Evolutionary conservation across 2,797 vertebrate species (phyloP).

Genomic region (Semaprochilodus insignis): DNA sequence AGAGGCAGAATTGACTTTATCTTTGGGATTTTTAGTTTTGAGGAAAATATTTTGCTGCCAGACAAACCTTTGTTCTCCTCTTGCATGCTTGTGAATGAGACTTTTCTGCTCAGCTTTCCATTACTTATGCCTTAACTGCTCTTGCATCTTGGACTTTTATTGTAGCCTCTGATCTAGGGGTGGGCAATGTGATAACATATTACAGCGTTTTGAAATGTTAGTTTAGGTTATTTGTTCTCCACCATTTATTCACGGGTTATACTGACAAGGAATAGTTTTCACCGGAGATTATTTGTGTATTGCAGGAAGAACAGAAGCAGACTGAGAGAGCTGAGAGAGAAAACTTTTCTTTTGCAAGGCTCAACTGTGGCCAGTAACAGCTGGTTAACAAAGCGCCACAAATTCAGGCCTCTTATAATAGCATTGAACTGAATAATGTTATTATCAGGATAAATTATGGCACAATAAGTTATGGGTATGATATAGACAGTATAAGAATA

Average conservation of each 20-base stretch:
- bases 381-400: too few species aligned
- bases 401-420: too few species aligned
- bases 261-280: too few species aligned
- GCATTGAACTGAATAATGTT: neutral
- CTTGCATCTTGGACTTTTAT: neutral
- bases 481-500: neutral
- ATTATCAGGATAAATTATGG: neutral
- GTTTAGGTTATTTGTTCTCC: too few species aligned
- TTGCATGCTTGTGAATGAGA: neutral
- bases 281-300: too few species aligned
- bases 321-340: too few species aligned
- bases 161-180: neutral
- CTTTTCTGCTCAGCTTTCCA: neutral
- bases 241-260: too few species aligned
- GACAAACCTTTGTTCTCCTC: neutral
- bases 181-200: neutral
- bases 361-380: too few species aligned
- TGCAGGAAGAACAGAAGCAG: too few species aligned
- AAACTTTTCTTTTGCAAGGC: too few species aligned
- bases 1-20: neutral
- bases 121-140: neutral
- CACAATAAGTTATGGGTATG: neutral
- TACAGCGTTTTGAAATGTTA: too few species aligned
- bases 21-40: neutral
- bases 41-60: neutral